Percentiles rank a stretch among this genome's conserved stretches.
Conservation (phyloP, 2,797 vertebrate species). For the Megalops cyprinoides region DNA sequence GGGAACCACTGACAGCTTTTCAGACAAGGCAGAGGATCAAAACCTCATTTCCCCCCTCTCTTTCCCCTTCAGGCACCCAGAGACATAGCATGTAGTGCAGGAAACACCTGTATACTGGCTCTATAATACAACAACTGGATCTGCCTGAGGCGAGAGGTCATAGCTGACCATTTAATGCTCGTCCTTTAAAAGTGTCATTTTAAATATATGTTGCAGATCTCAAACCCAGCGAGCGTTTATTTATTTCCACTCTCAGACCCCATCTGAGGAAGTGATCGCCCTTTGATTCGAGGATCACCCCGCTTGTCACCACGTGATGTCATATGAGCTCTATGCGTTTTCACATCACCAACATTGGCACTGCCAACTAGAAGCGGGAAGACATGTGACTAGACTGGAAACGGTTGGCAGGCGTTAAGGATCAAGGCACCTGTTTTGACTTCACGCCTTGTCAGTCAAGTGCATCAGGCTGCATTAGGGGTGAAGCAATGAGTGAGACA, state of each 20-base stretch:
- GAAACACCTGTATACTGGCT: slow-evolving; percentile 38
- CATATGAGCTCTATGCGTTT: no score
- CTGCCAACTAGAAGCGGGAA: neutral
- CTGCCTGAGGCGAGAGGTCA: neutral
- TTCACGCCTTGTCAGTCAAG: neutral
- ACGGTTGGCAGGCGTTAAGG: neutral
- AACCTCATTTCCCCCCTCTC: neutral
- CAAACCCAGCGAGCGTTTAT: no score
- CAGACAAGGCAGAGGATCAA: neutral
- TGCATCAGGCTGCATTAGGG: neutral
- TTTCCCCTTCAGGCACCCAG: slow-evolving; percentile 34
- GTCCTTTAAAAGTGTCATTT: no score
- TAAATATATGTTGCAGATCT: no score
- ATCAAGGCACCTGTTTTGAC: slow-evolving; percentile 14
- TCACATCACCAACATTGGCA: neutral
- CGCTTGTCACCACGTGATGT: no score
- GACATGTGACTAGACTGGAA: neutral
- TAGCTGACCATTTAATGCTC: neutral
- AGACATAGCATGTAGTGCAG: slow-evolving; percentile 24
- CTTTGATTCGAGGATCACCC: no score
- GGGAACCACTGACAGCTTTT: neutral
- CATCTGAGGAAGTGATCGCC: no score
- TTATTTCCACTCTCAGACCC: no score
- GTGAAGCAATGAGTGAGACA: neutral
- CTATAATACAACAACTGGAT: slow-evolving; percentile 53